Evolutionary conservation across 35 echinoderm and acorn worm species (phyloP).

Genomic region (Chiridota heheva): DNA sequence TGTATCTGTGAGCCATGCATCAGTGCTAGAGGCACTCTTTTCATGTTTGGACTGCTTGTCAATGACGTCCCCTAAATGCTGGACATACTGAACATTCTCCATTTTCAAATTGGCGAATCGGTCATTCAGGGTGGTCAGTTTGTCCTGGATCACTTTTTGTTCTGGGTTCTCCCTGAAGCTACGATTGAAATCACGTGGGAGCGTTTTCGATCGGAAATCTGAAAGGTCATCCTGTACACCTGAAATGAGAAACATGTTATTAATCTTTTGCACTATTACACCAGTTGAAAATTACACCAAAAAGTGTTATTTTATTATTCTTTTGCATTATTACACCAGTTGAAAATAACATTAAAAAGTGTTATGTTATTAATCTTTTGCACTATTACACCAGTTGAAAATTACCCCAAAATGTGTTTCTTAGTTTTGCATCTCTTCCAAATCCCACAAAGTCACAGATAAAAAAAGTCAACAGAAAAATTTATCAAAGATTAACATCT

Average conservation of each 20-base stretch:
- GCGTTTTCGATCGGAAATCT: constrained; percentile 65
- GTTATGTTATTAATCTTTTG: not conserved
- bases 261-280: not conserved
- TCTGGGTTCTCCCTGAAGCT: constrained; percentile 83
- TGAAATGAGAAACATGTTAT: constrained; percentile 30
- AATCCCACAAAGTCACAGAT: too few relatives aligned
- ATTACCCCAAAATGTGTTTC: too few relatives aligned
- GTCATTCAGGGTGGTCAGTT: constrained; percentile 55
- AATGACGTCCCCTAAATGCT: constrained; percentile 55
- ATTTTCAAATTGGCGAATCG: constrained; percentile 79
- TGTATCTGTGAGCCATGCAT: constrained; percentile 74
- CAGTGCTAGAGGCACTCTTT: constrained; percentile 39
- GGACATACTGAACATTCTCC: constrained; percentile 39
- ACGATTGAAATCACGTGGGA: constrained; percentile 86
- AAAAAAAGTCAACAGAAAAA: too few relatives aligned
- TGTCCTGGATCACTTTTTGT: constrained; percentile 60
- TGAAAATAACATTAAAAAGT: not conserved
- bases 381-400: not conserved
- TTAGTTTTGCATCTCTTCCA: too few relatives aligned
- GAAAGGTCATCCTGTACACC: constrained; percentile 82
- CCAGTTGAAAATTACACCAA: not conserved
- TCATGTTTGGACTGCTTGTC: constrained; percentile 65
- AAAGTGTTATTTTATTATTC: not conserved
- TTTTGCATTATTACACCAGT: not conserved
- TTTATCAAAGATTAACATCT: too few relatives aligned